Conservation (phyloP, 2,888 invertebrate species). For the Pristionchus arcanus region DNA sequence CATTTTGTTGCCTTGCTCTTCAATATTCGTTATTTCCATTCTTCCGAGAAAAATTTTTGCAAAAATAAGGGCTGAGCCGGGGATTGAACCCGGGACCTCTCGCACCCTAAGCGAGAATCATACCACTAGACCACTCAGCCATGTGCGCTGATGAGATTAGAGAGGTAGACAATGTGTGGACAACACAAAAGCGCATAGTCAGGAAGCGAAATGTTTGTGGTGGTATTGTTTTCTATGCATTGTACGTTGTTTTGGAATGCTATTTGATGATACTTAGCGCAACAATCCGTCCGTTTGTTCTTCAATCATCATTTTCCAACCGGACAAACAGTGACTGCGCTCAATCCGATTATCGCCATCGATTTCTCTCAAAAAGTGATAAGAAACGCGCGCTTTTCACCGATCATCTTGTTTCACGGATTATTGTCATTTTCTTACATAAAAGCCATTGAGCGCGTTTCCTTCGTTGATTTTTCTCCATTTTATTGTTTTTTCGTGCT, state of each 20-base stretch:
- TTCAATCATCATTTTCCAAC: background rate
- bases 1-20: no score
- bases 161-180: no score
- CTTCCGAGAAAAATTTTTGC: no score
- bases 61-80: conserved; percentile 60
- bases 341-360: conserved; percentile 29
- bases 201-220: no score
- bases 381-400: background rate
- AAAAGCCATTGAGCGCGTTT: background rate
- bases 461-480: background rate
- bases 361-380: background rate
- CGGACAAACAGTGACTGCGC: conserved; percentile 11
- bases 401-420: background rate
- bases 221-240: no score
- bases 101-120: conserved; percentile 77
- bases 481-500: no score
- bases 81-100: conserved; percentile 76
- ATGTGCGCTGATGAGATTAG: background rate
- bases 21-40: no score
- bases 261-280: no score
- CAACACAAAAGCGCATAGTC: no score
- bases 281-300: no score
- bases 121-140: conserved; percentile 74
- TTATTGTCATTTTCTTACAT: no score
- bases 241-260: no score